Evolutionary conservation across 2,113 vertebrate species (phyloP).

Genomic region (Emydura subglobosa): DNA sequence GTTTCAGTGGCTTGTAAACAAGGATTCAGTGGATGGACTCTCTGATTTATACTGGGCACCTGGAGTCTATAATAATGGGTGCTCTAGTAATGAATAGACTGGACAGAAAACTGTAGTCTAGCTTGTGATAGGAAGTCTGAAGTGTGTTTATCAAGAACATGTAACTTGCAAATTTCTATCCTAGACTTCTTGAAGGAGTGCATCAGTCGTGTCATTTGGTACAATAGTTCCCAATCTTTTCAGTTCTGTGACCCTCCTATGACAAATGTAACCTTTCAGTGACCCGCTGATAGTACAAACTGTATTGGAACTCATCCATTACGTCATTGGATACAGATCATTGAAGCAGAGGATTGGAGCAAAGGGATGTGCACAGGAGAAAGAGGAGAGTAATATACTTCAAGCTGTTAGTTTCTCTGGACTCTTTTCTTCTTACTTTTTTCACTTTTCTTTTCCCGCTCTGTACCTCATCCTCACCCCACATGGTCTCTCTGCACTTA

Average conservation of each 20-base stretch:
- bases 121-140: constrained; percentile 16
- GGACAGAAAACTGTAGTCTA: constrained; percentile 48
- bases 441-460: background rate
- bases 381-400: background rate
- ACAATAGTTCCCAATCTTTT: accelerated
- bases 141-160: accelerated
- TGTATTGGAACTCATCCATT: constrained; percentile 32
- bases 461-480: constrained; percentile 1
- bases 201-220: accelerated
- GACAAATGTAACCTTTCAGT: background rate
- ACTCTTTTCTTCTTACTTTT: background rate
- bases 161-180: background rate
- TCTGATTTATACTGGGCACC: background rate
- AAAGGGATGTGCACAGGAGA: background rate
- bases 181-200: background rate
- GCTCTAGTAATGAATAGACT: constrained; percentile 39
- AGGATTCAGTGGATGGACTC: background rate
- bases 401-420: background rate
- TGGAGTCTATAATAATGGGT: constrained; percentile 68
- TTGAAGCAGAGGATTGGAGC: background rate
- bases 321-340: accelerated
- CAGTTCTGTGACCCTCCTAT: background rate
- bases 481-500: background rate
- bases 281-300: background rate
- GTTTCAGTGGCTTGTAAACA: background rate